Conservation (phyloP, 2,888 invertebrate genomes). For the Blomia tropicalis region DNA sequence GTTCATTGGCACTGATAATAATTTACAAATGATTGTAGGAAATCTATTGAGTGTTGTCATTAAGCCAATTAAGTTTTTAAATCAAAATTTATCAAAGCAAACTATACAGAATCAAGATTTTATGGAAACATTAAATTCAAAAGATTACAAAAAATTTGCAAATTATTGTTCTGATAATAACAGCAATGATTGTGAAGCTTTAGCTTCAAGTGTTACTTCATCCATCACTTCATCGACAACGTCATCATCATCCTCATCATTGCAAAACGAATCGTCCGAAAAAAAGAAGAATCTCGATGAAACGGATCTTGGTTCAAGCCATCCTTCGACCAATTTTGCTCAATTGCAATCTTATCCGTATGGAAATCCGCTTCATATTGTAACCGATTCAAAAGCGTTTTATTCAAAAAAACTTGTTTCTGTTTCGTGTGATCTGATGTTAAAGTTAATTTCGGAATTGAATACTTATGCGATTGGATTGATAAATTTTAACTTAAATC, state of each 20-base stretch:
- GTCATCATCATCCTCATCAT: neutral
- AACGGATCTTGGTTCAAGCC: neutral
- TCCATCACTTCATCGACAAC: neutral
- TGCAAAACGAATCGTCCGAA: neutral
- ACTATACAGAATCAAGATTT: neutral
- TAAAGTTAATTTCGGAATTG: slow-evolving; percentile 70
- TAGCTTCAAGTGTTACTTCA: neutral
- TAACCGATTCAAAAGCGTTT: slow-evolving; percentile 25
- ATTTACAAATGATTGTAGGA: slow-evolving; percentile 55
- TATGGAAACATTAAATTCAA: neutral
- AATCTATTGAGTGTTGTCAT: slow-evolving; percentile 63
- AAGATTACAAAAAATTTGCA: neutral
- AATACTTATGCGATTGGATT: slow-evolving; percentile 57
- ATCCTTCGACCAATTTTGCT: neutral
- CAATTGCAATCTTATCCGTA: neutral
- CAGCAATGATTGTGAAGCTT: neutral
- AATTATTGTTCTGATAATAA: neutral
- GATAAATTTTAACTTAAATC: slow-evolving; percentile 52
- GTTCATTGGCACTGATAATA: neutral
- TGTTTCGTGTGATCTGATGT: slow-evolving; percentile 43
- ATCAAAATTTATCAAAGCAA: neutral
- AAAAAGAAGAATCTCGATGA: neutral
- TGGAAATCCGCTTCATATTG: neutral
- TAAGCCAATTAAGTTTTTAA: slow-evolving; percentile 43
- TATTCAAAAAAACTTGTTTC: slow-evolving; percentile 40